Evolutionary conservation across 2,888 invertebrate species (phyloP).

Genomic region (Chirona hameri): DNA sequence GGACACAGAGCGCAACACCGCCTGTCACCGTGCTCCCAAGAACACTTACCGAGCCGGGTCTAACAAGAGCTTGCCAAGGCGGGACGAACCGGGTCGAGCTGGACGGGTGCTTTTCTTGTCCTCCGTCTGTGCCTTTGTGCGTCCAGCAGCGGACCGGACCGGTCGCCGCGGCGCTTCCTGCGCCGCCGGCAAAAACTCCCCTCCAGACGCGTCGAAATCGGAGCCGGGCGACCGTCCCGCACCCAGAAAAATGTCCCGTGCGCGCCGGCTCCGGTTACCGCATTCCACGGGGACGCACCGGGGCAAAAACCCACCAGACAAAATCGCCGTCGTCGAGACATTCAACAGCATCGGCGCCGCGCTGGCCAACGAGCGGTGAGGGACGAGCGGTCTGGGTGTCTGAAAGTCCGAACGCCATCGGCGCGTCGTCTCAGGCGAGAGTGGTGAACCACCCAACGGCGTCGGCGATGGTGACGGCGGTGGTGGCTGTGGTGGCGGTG

Average conservation of each 20-base stretch:
- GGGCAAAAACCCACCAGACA: neutral
- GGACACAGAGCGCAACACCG: no score
- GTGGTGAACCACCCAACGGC: no score
- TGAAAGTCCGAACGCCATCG: no score
- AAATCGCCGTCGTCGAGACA: neutral
- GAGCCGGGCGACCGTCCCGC: neutral
- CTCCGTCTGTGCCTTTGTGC: neutral
- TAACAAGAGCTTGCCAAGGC: no score
- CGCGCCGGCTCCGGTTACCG: neutral
- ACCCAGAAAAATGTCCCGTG: slow-evolving; percentile 2
- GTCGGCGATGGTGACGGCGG: no score
- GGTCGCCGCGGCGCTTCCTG: neutral
- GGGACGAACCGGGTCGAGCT: no score
- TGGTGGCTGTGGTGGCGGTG: no score
- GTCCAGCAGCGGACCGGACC: neutral
- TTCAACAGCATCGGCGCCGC: neutral
- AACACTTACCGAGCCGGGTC: no score
- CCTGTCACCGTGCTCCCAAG: no score
- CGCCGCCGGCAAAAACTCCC: slow-evolving; percentile 26
- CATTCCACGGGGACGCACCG: neutral
- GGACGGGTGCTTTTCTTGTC: neutral
- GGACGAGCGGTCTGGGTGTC: no score
- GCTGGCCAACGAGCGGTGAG: no score
- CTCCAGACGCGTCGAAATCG: slow-evolving; percentile 6
- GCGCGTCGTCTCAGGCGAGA: no score